phyloP scores from a whole-genome alignment of 92 coral and sea anemone species.

The Isaurus tuberculatus region DNA sequence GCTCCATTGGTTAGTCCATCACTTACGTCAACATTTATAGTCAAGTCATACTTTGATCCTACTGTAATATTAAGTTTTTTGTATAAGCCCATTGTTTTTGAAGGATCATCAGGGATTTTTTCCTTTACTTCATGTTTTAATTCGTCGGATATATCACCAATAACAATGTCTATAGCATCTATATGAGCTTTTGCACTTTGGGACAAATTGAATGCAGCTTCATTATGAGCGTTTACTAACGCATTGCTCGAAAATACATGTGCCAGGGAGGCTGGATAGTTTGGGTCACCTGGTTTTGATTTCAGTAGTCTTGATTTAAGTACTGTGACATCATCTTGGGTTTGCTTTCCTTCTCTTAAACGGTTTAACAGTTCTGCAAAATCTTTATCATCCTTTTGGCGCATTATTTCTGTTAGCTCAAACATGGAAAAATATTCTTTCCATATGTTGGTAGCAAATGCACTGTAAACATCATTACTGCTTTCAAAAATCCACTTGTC shows the following conservation, averaged over 20 bases:
- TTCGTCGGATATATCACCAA: slow-evolving; percentile 51
- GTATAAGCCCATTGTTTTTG: slow-evolving; percentile 45
- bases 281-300: slow-evolving; percentile 1
- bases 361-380: slow-evolving; percentile 52
- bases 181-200: slow-evolving; percentile 43
- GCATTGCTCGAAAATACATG: slow-evolving; percentile 39
- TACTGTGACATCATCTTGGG: slow-evolving; percentile 22
- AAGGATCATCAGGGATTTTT: slow-evolving; percentile 48
- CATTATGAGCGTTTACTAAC: slow-evolving; percentile 23
- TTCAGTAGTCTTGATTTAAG: neutral
- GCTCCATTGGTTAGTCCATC: slow-evolving; percentile 49
- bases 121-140: slow-evolving; percentile 30
- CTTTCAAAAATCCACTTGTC: slow-evolving; percentile 53
- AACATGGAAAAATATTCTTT: slow-evolving; percentile 48
- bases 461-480: slow-evolving; percentile 21
- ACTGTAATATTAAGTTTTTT: slow-evolving; percentile 24
- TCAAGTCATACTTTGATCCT: slow-evolving; percentile 41
- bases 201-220: neutral
- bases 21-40: slow-evolving; percentile 34
- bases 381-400: slow-evolving; percentile 48
- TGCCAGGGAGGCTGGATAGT: neutral
- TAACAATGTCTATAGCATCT: slow-evolving; percentile 30
- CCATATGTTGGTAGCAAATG: slow-evolving; percentile 56
- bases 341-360: slow-evolving; percentile 55
- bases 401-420: slow-evolving; percentile 46